Percentiles rank a stretch among this genome's conserved stretches.
Conservation (phyloP, 2,797 vertebrate species). For the Dendrocincla tyrannina region DNA sequence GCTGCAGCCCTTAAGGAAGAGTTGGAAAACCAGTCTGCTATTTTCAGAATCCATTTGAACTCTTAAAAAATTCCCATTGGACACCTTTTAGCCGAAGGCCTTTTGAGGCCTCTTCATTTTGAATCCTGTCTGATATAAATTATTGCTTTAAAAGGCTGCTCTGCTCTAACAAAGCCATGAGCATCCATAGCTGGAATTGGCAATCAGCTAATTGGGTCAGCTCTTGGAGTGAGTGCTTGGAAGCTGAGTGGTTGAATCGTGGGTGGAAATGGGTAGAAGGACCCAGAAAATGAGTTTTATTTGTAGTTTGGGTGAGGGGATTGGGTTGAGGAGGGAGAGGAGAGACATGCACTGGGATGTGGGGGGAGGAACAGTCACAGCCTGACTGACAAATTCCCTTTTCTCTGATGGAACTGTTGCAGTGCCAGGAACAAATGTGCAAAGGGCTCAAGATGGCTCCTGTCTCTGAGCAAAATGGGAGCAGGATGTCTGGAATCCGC, state of each 20-base stretch:
- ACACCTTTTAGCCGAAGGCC: constrained; percentile 21
- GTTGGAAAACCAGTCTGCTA: background rate
- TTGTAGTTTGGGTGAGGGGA: constrained; percentile 6
- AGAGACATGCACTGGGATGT: background rate
- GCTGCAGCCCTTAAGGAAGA: background rate
- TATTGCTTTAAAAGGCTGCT: constrained; percentile 36
- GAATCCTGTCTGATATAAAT: constrained; percentile 21
- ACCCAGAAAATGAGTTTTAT: constrained; percentile 12
- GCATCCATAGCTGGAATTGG: constrained; percentile 47
- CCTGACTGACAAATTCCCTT: background rate
- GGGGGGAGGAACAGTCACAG: background rate
- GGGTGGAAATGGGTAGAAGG: constrained; percentile 43
- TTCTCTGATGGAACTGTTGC: background rate
- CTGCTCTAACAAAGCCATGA: constrained; percentile 18
- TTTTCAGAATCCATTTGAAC: constrained; percentile 6
- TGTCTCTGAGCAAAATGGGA: background rate
- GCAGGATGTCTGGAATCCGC: background rate
- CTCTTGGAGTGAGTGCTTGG: constrained; percentile 29
- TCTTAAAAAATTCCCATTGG: constrained; percentile 35
- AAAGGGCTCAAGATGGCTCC: constrained; percentile 21
- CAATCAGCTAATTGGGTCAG: constrained; percentile 64
- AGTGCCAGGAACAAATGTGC: constrained; percentile 13
- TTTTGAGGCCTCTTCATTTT: constrained; percentile 37
- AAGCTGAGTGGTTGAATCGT: background rate
- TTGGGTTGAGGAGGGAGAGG: background rate